Evolutionary conservation across 1,140 invertebrate species (phyloP), one percentile per base, ranked within the genome.

Genomic region (Portunus trituberculatus): DNA sequence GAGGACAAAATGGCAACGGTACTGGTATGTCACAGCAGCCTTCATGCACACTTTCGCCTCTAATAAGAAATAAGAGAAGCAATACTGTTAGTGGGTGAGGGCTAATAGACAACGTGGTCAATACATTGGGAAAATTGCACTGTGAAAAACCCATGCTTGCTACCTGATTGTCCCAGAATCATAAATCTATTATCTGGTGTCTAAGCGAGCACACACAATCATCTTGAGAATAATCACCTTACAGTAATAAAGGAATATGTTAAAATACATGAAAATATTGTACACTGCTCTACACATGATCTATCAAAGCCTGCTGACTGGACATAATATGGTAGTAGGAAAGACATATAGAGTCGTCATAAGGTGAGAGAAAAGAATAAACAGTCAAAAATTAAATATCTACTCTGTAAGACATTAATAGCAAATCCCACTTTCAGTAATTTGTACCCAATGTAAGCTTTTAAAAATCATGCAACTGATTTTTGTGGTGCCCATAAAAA

Each of bases 351-450:
- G 94, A 95, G 94, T 95, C 76, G 91, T 95, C 94, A 93, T 95
- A 95, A 95, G 91, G 94, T 95, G 94, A 95, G 94, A 95, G 90
- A 95, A 95, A 95, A 89, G 86, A 95, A 92, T 88, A 95, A 95
- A 95, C 94, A 92, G 91, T 95, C 90, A 95, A 92, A 95, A 95
- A 95, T 95, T 88, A 95, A 95, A 88, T 88, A 92, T 93, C 94
- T 95, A 95, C 94, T 95, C 94, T 95, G 94, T 95, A 95, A 95
- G 94, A 95, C 94, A 95, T 95, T 95, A 95, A 95, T 95, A 95
- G 94, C 94, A 95, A 95, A 95, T 92, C 94, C 94, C 94, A 95
- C 86, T 95, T 95, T 95, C 94, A 95, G 91, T 95, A 95, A 95
- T 76, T 95, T 95, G 94, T 95, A 95, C 94, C 94, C 94, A 95